Percentiles rank a stretch among this genome's conserved stretches.
These are phyloP conservation scores for Melanotus villosus DNA, from an alignment of 2,888 invertebrate genomes.

Conservation along the genomic window DNA sequence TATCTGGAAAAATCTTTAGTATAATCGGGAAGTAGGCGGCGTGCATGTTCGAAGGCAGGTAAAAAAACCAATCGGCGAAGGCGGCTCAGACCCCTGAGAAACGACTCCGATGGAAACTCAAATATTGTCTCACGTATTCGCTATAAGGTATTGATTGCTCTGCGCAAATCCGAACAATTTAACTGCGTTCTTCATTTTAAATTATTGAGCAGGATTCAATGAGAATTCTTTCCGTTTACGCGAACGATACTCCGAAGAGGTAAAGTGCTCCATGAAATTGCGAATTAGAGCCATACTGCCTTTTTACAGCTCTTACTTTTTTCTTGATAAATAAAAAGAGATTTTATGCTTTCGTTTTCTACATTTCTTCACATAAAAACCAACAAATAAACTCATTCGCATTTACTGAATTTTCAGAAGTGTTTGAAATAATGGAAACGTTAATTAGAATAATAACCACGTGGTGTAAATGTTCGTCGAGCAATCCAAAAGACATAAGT, in stretches of 20 bases:
- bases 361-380: no score
- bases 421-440: no score
- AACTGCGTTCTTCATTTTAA: slow-evolving; percentile 43
- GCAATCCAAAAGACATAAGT: no score
- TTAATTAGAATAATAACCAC: no score
- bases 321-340: slow-evolving; percentile 1
- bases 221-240: slow-evolving; percentile 29
- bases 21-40: slow-evolving; percentile 36
- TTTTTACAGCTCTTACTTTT: slow-evolving; percentile 7
- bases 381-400: no score
- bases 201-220: slow-evolving; percentile 32
- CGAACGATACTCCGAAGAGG: slow-evolving; percentile 18
- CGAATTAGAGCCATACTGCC: not conserved
- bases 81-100: slow-evolving; percentile 33
- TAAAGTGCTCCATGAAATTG: slow-evolving; percentile 5
- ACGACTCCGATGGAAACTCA: slow-evolving; percentile 42
- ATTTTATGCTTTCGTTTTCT: not conserved
- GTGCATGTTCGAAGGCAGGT: slow-evolving; percentile 22
- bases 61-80: slow-evolving; percentile 36
- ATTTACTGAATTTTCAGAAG: no score
- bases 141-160: slow-evolving; percentile 46
- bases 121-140: slow-evolving; percentile 50
- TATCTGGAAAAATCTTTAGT: slow-evolving; percentile 33
- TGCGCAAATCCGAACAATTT: slow-evolving; percentile 44
- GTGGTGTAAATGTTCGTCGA: no score